A percentile compares a stretch with the other conserved stretches of the same genome.
These are phyloP conservation scores for Bathynomus jamesi DNA, from an alignment of 1,140 invertebrate species.

Conservation along the genomic window DNA sequence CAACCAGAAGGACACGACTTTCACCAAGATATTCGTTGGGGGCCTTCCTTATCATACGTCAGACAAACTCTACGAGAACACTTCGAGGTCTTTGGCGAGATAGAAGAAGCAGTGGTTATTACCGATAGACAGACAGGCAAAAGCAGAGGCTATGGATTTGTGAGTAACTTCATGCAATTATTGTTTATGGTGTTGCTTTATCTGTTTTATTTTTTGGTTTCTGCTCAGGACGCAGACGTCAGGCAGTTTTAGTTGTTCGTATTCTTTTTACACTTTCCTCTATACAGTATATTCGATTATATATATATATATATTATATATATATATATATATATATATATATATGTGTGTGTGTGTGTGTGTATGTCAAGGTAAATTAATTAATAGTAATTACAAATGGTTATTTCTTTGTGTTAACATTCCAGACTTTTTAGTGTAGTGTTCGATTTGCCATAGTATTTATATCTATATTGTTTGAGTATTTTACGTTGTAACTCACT, in stretches of 20 bases:
- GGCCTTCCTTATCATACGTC: constrained; percentile 96
- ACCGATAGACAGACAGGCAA: constrained; percentile 95
- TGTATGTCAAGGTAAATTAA: too few relatives aligned
- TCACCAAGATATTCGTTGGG: constrained; percentile 96
- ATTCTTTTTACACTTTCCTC: too few relatives aligned
- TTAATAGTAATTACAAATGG: too few relatives aligned
- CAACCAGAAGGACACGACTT: constrained; percentile 92
- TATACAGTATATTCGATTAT: not conserved
- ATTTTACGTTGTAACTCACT: too few relatives aligned
- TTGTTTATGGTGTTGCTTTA: too few relatives aligned
- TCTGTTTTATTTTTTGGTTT: too few relatives aligned
- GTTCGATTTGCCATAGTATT: too few relatives aligned
- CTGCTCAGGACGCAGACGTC: too few relatives aligned
- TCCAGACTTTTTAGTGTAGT: too few relatives aligned
- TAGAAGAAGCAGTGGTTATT: constrained; percentile 96
- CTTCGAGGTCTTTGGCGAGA: constrained; percentile 91
- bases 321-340: not conserved
- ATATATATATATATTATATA: not conserved
- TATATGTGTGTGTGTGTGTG: not conserved
- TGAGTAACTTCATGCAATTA: constrained; percentile 60
- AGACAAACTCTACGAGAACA: constrained; percentile 88
- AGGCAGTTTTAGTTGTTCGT: too few relatives aligned
- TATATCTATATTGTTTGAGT: too few relatives aligned
- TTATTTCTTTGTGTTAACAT: too few relatives aligned
- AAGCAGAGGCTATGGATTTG: constrained; percentile 95